Evolutionary conservation across 2,113 vertebrate species (phyloP).

Genomic region (Gymnorhina tibicen): DNA sequence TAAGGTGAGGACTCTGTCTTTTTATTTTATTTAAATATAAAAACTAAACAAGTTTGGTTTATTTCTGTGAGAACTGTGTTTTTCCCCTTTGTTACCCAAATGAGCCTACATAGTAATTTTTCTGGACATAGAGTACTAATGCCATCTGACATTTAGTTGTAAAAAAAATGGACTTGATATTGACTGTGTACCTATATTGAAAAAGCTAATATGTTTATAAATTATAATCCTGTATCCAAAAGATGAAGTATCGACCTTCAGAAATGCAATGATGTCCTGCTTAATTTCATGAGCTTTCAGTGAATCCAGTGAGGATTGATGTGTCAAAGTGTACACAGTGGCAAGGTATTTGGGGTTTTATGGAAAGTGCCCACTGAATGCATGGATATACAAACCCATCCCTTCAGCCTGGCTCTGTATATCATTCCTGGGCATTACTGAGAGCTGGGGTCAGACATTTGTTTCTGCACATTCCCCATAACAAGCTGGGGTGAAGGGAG

Average conservation of each 20-base stretch:
- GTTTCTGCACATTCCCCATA: background rate
- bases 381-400: background rate
- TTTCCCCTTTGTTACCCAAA: background rate
- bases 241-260: background rate
- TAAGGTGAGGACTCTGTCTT: slow-evolving; percentile 77
- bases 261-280: background rate
- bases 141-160: background rate
- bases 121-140: background rate
- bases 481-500: background rate
- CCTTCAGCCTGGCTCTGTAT: background rate
- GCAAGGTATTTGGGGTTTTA: background rate
- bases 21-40: background rate
- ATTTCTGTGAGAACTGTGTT: background rate
- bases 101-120: background rate
- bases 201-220: background rate
- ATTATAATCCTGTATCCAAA: background rate
- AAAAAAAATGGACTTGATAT: background rate
- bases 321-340: background rate
- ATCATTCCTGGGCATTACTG: background rate
- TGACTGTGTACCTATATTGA: background rate
- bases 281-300: background rate
- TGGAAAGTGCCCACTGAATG: background rate
- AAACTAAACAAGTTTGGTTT: background rate
- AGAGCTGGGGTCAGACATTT: background rate
- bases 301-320: background rate